Evolutionary conservation across 2,888 invertebrate species (phyloP), one percentile per base, ranked within the genome.

Genomic region (Mythimna albipuncta): DNA sequence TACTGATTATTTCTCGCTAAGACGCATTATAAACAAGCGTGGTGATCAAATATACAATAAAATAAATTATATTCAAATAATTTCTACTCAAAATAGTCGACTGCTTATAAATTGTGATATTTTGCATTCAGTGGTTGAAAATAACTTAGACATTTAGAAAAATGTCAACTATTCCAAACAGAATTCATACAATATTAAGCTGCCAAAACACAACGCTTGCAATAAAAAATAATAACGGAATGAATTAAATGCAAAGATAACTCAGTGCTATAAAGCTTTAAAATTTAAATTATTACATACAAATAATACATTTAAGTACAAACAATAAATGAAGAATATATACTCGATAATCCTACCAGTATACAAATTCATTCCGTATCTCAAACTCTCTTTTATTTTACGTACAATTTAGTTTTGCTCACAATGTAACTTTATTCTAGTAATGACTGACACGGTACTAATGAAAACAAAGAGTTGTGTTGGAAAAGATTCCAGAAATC

Each of bases 181-280:
- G 72, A 68, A 61, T 76, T 69, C 54, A 69, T 67, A 69, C 64
- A 78, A 59, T 19, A 61, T 63, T 59, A 52, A 90, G 91, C 91
- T 91, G 91, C 91, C 90, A 41, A 68, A 67, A 73, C 86, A 91
- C 91, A 91, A 90, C 90, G 52, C 64, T 69, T 75, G 75, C 68
- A 55, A 41, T 47, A 76, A 63, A 63, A 75, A 76, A 71, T 66
- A 76, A 74, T 71, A 79, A 77, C 81, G 85, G 88, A 87, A 87
- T 88, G 89, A 87, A 84, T 75, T 87, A 87, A 85, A 81, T 88
- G 90, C 90, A 83, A 81, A 83, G 55, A 77, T 64, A 81, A 74
- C 38, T 78, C 70, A 82, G 81, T 81, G 74, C 80, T 68, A 47
- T 66, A 72, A 72, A 65, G 50, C 50, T 81, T 70, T 26, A 26